Evolutionary conservation across 2,113 vertebrate genomes (phyloP).

Genomic region (Catharus bicknelli): DNA sequence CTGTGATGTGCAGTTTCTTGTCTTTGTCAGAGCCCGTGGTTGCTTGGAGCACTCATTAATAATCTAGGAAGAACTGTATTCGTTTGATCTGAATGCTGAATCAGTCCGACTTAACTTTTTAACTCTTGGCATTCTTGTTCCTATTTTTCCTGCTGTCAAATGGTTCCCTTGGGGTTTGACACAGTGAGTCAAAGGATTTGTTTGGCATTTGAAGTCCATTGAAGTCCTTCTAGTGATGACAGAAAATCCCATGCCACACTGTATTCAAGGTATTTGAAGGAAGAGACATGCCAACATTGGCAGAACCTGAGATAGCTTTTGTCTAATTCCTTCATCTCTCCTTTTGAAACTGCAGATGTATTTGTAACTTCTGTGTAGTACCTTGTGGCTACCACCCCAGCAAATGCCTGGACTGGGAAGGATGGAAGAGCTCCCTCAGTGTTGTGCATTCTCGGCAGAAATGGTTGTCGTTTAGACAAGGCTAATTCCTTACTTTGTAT

Average conservation of each 20-base stretch:
- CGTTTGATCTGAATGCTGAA: conserved; percentile 29
- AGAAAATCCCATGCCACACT: conserved; percentile 10
- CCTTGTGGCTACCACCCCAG: neutral
- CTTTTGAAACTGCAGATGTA: neutral
- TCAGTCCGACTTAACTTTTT: neutral
- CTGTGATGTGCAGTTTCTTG: conserved; percentile 51
- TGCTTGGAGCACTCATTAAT: conserved; percentile 33
- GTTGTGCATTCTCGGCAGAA: neutral
- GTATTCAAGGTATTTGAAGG: conserved; percentile 27
- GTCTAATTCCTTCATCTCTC: neutral
- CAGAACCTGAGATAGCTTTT: neutral
- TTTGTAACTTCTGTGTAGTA: neutral
- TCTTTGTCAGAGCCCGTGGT: neutral
- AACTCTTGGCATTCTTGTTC: conserved; percentile 22
- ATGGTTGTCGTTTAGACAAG: neutral
- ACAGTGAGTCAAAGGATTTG: conserved; percentile 1
- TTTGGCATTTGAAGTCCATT: conserved; percentile 9
- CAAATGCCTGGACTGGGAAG: neutral
- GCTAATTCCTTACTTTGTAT: neutral
- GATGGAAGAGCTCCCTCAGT: neutral
- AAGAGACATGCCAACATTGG: neutral
- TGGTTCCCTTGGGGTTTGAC: conserved; percentile 6
- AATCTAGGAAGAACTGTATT: neutral
- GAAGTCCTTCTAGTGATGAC: conserved; percentile 4
- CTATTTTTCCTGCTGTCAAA: neutral